These are phyloP conservation scores for Sisyra terminalis DNA, from an alignment of 2,888 invertebrate species.

Conservation along the genomic window DNA sequence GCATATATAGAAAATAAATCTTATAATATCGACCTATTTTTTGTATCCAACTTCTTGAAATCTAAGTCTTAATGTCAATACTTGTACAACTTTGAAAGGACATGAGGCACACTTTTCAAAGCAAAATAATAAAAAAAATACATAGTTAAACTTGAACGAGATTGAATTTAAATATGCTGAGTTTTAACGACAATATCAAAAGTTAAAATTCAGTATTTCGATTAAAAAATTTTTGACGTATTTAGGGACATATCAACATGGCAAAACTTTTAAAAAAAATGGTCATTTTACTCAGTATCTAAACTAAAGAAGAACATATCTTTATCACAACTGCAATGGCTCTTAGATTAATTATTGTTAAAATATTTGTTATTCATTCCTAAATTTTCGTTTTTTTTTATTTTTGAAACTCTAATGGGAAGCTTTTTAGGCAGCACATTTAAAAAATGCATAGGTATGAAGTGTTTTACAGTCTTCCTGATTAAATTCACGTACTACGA, in stretches of 20 bases:
- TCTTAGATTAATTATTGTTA: neutral
- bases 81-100: too few relatives aligned
- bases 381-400: too few relatives aligned
- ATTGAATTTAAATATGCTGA: neutral
- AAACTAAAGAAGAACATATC: slow-evolving; percentile 1
- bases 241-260: slow-evolving; percentile 6
- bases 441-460: neutral
- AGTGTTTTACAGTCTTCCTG: neutral
- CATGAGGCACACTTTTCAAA: too few relatives aligned
- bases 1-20: neutral
- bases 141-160: neutral
- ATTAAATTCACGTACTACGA: neutral
- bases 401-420: neutral
- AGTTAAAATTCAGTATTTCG: slow-evolving; percentile 1
- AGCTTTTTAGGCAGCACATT: neutral
- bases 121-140: too few relatives aligned
- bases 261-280: neutral
- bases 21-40: too few relatives aligned
- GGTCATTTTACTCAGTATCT: neutral
- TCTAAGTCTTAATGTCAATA: too few relatives aligned
- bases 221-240: slow-evolving; percentile 1
- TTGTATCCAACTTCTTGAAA: too few relatives aligned
- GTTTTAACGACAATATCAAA: neutral
- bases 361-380: neutral
- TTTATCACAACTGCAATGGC: neutral